Base-by-base conservation (phyloP, 2,888 invertebrate genomes). In the Epinotia bilunana region DNA sequence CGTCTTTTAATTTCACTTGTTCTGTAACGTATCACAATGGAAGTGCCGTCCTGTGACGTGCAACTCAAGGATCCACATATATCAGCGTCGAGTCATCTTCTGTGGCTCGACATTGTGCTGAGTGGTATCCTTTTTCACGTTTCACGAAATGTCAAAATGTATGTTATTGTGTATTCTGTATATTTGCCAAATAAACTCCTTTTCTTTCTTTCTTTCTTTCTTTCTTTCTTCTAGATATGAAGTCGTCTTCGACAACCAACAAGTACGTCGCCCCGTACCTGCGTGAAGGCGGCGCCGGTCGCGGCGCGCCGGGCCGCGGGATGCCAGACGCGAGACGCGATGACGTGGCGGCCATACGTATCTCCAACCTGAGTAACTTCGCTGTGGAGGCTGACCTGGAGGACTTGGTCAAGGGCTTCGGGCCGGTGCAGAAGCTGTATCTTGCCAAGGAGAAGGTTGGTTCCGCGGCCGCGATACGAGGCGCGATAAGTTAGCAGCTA, bases 341-440 rank as follows among this genome's bases (percentile, higher is more conserved):
- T 80, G 98, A 98, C 83, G 95, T 97, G 2, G 97, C 98, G 3
- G 99, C 99, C 16, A 98, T 99, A 82, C 97, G 99, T 81, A 99
- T 99, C 79, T 99, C 99, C 13, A 99, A 99, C 92, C 95, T 99
- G 67, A 99, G 99, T 3, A 99, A 99, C 90, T 99, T 98, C 78
- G 99, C 99, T 71, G 96, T 97, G 2, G 99, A 99, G 88, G 96
- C 96, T 13, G 99, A 99, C 95, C 95, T 99, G 80, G 99, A 99
- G 85, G 99, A 99, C 81, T 95, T 99, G 74, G 99, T 99, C 73
- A 97, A 97, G 87, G 97, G 97, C 60, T 99, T 99, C 87, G 99
- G 99, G 3, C 97, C 97, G 1, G 97, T 99, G 78, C 97, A 97
- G 83, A 98, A 99, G 88, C 96, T 99, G 83, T 99, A 98, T 90